Conservation (phyloP, 2,797 vertebrate genomes). For the Amblyopsis hoosieri region DNA sequence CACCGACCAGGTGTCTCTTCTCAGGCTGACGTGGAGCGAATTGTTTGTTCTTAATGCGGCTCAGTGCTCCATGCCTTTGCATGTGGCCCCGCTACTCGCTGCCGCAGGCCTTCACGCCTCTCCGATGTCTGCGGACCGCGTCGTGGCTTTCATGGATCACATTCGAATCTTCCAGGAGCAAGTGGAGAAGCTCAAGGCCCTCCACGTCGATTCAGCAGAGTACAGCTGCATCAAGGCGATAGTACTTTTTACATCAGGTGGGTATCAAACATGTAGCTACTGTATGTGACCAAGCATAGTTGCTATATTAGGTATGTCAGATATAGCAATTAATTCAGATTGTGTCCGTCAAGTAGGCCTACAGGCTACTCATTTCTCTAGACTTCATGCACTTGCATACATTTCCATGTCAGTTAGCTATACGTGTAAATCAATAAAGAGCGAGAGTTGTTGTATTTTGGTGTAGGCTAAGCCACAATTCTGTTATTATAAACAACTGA, state of each 20-base stretch:
- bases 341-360: slow-evolving; percentile 46
- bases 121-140: slow-evolving; percentile 97
- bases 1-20: slow-evolving; percentile 97
- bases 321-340: slow-evolving; percentile 28
- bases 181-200: slow-evolving; percentile 98
- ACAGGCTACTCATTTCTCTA: slow-evolving; percentile 50
- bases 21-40: slow-evolving; percentile 98
- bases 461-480: slow-evolving; percentile 10
- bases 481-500: slow-evolving; percentile 5
- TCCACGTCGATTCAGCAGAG: slow-evolving; percentile 97
- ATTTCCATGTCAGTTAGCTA: slow-evolving; percentile 63
- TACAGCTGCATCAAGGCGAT: slow-evolving; percentile 99
- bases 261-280: slow-evolving; percentile 62
- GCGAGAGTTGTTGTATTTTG: slow-evolving; percentile 48
- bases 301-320: slow-evolving; percentile 27
- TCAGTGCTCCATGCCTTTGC: slow-evolving; percentile 97
- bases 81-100: slow-evolving; percentile 95
- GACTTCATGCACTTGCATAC: slow-evolving; percentile 64
- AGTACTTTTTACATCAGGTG: slow-evolving; percentile 98
- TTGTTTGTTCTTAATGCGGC: slow-evolving; percentile 98
- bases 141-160: slow-evolving; percentile 99
- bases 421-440: slow-evolving; percentile 65
- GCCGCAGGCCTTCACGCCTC: slow-evolving; percentile 97
- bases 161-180: slow-evolving; percentile 99
- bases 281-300: slow-evolving; percentile 52